Percentiles rank a stretch among this genome's conserved stretches.
Conservation (phyloP, 2,888 invertebrate species). For the Pristionchus exspectatus region DNA sequence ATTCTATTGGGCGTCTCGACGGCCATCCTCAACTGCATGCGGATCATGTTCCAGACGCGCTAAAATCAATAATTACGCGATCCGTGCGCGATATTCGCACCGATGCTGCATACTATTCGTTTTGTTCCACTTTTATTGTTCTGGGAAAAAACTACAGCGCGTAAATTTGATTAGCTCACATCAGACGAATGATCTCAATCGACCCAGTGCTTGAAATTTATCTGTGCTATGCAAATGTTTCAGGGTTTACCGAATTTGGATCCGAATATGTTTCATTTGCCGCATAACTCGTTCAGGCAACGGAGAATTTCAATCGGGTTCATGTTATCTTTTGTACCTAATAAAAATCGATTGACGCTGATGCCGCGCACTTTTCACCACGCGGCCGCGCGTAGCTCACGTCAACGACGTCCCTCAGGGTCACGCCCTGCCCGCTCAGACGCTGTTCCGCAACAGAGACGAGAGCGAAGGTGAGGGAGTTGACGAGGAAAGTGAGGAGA, state of each 20-base stretch:
- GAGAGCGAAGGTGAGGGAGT: slow-evolving; percentile 11
- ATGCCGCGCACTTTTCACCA: neutral
- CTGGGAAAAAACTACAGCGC: too few species aligned
- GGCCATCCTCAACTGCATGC: slow-evolving; percentile 35
- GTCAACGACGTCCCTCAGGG: slow-evolving; percentile 20
- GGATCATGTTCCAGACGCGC: slow-evolving; percentile 38
- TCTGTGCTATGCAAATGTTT: too few species aligned
- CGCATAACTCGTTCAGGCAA: too few species aligned
- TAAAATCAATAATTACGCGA: neutral
- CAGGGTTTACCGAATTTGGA: too few species aligned
- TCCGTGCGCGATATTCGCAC: neutral
- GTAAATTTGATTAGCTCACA: too few species aligned
- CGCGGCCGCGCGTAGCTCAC: neutral
- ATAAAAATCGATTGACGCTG: too few species aligned
- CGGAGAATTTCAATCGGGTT: too few species aligned
- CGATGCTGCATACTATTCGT: neutral
- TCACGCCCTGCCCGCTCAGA: neutral
- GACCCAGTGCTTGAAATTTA: too few species aligned
- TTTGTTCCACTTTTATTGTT: too few species aligned
- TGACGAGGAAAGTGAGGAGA: neutral
- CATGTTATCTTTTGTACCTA: too few species aligned
- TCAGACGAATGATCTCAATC: too few species aligned
- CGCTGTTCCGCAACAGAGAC: neutral
- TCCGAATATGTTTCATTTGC: neutral
- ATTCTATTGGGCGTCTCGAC: neutral